Conservation (phyloP, 2,797 vertebrate species). For the Leucoraja ocellata region DNA sequence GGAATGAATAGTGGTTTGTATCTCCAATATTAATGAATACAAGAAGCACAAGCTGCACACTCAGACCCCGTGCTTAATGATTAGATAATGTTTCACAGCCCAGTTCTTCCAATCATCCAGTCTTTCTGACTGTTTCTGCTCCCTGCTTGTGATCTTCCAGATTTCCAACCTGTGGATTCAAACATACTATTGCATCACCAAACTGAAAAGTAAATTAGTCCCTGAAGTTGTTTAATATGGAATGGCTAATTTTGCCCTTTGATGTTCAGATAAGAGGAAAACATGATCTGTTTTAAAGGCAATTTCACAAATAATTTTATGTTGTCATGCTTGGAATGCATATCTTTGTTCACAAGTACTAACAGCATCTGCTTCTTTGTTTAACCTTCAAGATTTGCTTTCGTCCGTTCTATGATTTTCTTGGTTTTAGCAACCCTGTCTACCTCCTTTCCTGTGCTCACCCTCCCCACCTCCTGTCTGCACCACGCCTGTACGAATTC, state of each 20-base stretch:
- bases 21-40: background rate
- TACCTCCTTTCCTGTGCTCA: background rate
- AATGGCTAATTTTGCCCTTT: background rate
- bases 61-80: background rate
- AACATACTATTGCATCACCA: background rate
- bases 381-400: background rate
- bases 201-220: background rate
- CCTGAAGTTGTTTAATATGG: background rate
- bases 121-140: background rate
- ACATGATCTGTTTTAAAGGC: background rate
- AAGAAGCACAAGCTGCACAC: background rate
- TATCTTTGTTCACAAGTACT: background rate
- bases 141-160: background rate
- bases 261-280: background rate
- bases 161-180: background rate
- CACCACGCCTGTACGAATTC: no score
- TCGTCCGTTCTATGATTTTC: background rate
- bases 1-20: no score
- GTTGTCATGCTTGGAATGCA: background rate
- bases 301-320: slow-evolving; percentile 12
- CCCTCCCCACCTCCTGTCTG: background rate
- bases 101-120: background rate
- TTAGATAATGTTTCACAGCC: background rate
- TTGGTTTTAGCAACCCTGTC: background rate
- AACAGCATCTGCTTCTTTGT: background rate